Evolutionary conservation across 2,113 vertebrate genomes (phyloP).

Genomic region (Etia nguti): DNA sequence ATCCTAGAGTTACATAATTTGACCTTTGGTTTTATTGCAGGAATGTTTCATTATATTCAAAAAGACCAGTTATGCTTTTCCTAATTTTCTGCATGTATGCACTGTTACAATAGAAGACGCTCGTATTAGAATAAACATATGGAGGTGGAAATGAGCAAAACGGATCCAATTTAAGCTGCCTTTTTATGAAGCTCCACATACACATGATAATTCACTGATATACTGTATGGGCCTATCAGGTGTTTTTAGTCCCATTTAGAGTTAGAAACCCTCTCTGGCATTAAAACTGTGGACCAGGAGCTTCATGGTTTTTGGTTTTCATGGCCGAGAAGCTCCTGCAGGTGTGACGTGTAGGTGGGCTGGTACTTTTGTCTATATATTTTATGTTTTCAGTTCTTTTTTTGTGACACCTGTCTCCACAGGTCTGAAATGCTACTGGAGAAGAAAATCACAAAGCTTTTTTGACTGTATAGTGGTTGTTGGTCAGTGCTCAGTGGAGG

Average conservation of each 20-base stretch:
- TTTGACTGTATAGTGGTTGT: background rate
- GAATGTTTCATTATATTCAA: background rate
- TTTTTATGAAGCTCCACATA: background rate
- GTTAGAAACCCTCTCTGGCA: background rate
- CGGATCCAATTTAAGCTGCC: background rate
- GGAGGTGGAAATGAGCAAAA: background rate
- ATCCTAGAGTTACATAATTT: background rate
- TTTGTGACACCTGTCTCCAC: background rate
- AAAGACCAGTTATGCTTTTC: background rate
- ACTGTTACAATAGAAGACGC: background rate
- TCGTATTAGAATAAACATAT: background rate
- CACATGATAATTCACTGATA: background rate
- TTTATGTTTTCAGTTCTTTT: background rate
- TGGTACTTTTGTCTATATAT: background rate
- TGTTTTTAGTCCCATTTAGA: background rate
- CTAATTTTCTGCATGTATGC: background rate
- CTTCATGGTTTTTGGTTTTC: background rate
- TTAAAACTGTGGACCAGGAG: background rate
- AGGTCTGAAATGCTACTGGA: background rate
- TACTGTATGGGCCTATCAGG: background rate
- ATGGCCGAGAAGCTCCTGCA: background rate
- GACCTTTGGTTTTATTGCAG: background rate
- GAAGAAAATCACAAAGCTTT: background rate
- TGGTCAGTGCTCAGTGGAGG: background rate
- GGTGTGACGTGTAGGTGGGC: background rate